A percentile compares a stretch with the other conserved stretches of the same genome.
phyloP scores from a whole-genome alignment of 2,888 invertebrate species.

The Trissonchulus latispiculum region DNA sequence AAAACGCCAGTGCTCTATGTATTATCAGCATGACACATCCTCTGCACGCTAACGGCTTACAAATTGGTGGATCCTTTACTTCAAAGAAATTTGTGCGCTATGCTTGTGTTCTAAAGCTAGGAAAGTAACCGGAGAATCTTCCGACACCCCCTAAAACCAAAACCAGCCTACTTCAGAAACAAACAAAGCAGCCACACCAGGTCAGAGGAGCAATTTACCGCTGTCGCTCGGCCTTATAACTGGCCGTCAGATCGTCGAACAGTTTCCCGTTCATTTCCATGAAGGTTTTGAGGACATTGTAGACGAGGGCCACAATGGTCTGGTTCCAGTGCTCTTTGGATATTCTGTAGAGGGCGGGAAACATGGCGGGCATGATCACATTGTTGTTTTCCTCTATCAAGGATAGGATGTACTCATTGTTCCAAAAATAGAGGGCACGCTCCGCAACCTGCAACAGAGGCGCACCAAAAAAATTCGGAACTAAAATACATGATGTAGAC shows the following conservation, averaged over 20 bases:
- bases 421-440: slow-evolving; percentile 97
- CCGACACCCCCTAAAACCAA: no score
- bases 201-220: no score
- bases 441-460: slow-evolving; percentile 71
- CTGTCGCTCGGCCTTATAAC: slow-evolving; percentile 97
- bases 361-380: slow-evolving; percentile 98
- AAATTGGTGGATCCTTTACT: no score
- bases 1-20: no score
- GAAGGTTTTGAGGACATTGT: slow-evolving; percentile 98
- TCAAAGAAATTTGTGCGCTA: no score
- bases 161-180: no score
- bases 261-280: slow-evolving; percentile 99
- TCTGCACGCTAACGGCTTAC: no score
- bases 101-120: no score
- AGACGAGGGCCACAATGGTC: slow-evolving; percentile 96
- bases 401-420: slow-evolving; percentile 99
- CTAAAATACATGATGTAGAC: no score
- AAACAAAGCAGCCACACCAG: no score
- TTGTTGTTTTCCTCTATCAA: slow-evolving; percentile 97
- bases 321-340: slow-evolving; percentile 99
- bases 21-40: no score
- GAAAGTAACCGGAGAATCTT: no score
- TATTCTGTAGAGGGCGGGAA: slow-evolving; percentile 94
- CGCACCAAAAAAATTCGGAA: not conserved
- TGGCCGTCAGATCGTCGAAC: slow-evolving; percentile 95